Conservation (phyloP, 1,140 invertebrate species). For the Pachyrhynchus sulphureomaculatus region DNA sequence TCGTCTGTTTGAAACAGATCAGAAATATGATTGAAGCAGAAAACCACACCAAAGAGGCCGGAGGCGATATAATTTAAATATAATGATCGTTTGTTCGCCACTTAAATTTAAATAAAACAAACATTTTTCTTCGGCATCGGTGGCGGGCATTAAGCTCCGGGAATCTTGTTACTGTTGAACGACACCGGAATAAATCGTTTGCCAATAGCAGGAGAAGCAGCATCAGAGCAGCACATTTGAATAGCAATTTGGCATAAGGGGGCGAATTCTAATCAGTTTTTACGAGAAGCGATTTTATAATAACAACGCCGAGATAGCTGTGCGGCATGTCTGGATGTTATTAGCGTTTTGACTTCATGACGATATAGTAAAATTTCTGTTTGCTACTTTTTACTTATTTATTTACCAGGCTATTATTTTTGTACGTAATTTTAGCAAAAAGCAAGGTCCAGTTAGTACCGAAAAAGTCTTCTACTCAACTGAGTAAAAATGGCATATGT, state of each 20-base stretch:
- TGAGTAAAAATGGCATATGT: no score
- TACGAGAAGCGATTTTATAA: conserved; percentile 30
- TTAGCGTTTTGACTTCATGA: no score
- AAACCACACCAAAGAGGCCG: not conserved
- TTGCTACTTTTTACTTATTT: no score
- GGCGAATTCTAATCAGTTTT: conserved; percentile 52
- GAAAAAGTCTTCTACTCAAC: no score
- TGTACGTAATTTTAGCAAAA: no score
- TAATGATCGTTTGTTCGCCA: conserved; percentile 45
- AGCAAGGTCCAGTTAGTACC: no score
- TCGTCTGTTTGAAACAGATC: conserved; percentile 5
- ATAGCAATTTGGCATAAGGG: conserved; percentile 50
- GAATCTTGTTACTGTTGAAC: conserved; percentile 47
- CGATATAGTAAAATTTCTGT: no score
- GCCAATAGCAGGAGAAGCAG: conserved; percentile 46
- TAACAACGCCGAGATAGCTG: not conserved
- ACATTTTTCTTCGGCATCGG: conserved; percentile 48
- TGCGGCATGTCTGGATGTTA: no score
- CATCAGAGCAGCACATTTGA: conserved; percentile 43
- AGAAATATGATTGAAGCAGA: not conserved
- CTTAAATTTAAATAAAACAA: conserved; percentile 52
- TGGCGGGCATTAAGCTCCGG: conserved; percentile 39
- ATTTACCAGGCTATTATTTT: no score
- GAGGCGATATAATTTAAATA: conserved; percentile 44
- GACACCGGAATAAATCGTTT: conserved; percentile 50